Conservation (phyloP, 2,888 invertebrate species). For the Labia minor region DNA sequence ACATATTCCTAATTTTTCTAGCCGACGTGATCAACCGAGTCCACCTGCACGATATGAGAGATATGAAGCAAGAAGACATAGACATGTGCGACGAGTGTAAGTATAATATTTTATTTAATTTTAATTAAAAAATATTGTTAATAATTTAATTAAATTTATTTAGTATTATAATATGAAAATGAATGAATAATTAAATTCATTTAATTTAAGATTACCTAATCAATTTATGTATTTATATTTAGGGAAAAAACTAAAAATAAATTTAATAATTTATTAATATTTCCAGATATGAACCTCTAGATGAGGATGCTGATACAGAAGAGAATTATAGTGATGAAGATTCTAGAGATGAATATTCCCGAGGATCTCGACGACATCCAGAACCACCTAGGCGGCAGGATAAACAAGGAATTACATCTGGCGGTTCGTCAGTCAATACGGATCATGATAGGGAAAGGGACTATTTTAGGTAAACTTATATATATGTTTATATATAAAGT, state of each 20-base stretch:
- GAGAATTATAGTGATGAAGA: slow-evolving; percentile 25
- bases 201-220: no score
- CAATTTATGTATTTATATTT: no score
- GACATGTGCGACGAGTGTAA: not conserved
- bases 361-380: slow-evolving; percentile 21
- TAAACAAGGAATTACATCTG: slow-evolving; percentile 15
- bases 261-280: no score
- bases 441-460: slow-evolving; percentile 15
- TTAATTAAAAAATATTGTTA: no score
- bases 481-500: no score
- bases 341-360: slow-evolving; percentile 20
- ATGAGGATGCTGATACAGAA: slow-evolving; percentile 24
- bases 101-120: not conserved
- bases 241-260: no score
- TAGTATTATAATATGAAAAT: no score
- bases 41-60: not conserved
- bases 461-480: not conserved
- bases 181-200: no score
- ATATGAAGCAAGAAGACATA: not conserved
- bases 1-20: no score
- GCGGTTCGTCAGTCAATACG: not conserved
- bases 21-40: not conserved
- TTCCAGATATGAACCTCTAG: slow-evolving; percentile 19
- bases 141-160: no score
- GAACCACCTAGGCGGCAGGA: slow-evolving; percentile 20